These are phyloP conservation scores for Spialia ferax DNA, from an alignment of 2,888 invertebrate genomes.

Conservation along the genomic window DNA sequence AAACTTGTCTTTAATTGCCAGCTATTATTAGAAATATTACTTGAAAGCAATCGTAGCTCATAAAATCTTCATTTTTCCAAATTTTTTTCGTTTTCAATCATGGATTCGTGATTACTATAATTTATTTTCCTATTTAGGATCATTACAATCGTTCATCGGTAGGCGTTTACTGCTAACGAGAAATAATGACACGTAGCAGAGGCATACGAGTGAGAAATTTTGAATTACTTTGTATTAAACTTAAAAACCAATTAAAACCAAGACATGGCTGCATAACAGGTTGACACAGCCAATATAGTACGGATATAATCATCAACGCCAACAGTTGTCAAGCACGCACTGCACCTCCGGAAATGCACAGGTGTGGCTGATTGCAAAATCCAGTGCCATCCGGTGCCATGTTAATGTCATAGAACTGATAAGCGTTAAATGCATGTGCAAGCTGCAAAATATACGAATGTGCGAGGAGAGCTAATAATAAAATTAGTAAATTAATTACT, in stretches of 20 bases:
- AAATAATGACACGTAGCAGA: too few species aligned
- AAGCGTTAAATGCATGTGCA: not conserved
- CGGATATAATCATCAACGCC: not conserved
- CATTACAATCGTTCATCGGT: too few species aligned
- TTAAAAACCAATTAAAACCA: not conserved
- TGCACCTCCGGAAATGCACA: slow-evolving; percentile 58
- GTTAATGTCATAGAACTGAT: not conserved
- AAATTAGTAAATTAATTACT: not conserved
- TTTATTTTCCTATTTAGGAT: too few species aligned
- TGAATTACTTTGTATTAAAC: too few species aligned
- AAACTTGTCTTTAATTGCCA: slow-evolving; percentile 37
- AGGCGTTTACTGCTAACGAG: not conserved
- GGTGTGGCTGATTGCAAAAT: slow-evolving; percentile 69
- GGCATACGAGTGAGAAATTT: too few species aligned
- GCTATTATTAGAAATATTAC: slow-evolving; percentile 32
- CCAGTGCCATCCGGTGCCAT: slow-evolving; percentile 59
- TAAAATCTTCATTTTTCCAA: slow-evolving; percentile 7
- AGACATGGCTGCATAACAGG: not conserved
- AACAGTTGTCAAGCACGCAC: slow-evolving; percentile 35
- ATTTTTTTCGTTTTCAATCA: slow-evolving; percentile 11
- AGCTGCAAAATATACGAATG: not conserved
- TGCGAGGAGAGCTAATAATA: not conserved
- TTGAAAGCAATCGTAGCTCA: slow-evolving; percentile 26
- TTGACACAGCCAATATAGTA: not conserved
- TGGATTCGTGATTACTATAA: not conserved